Evolutionary conservation across 2,113 vertebrate species (phyloP), one percentile per base, ranked within the genome.

Genomic region (Hystrix brachyura): DNA sequence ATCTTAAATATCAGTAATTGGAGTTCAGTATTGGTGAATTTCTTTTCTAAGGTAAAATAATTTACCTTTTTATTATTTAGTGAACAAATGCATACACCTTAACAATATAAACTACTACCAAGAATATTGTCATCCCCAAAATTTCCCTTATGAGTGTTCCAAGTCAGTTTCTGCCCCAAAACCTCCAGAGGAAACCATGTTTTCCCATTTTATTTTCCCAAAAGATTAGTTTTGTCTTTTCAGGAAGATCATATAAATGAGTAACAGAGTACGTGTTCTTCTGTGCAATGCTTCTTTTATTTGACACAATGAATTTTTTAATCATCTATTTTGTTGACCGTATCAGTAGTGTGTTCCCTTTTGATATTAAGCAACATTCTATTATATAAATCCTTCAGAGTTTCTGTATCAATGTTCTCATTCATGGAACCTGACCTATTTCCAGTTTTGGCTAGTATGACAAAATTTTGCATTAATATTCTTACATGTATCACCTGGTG

Each of bases 381-480:
- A 11, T 19, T 60, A 3, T 86, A 46, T 85, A 67, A 80, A 59
- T 46, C 72, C 29, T 87, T 13, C 38, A 83, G 25, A 65, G 2
- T 60, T 92, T 92, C 64, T 74, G 4, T 57, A 51, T 92, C n/a
- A 86, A 13, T 90, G 90, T 79, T 92, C 72, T 32, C 25, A 27
- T 1, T 64, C 43, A 27, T 62, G 19, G 60, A 86, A 76, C 74
- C 43, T 25, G 27, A 72, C 27, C 0, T 90, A 4, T 74, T 92
- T 91, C 2, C 5, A 59, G 23, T 13, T 78, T 87, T 23, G 7
- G 53, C 43, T 62, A 34, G 51, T 62, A 13, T 62, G 21, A 43
- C 60, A 71, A 78, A 87, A 78, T 6, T 19, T 59, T 57, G 38
- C 21, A 0, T 91, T 60, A 38, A 23, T 17, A 62, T 87, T 87